Base-by-base conservation (phyloP, 2,113 vertebrate species). In the Phaetusa simplex region DNA sequence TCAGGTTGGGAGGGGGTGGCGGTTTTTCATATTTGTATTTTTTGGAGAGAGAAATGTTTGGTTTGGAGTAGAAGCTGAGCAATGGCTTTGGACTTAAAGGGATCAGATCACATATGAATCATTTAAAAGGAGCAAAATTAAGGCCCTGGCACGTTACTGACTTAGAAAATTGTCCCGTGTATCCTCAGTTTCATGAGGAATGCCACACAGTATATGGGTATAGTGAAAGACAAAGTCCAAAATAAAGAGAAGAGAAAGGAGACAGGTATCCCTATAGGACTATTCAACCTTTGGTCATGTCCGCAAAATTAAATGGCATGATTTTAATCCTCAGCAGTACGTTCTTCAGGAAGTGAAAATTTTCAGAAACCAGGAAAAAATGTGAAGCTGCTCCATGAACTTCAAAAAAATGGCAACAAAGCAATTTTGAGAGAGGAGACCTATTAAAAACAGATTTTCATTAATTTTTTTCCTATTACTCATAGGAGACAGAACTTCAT, bases 191-290 rank as follows among this genome's bases (percentile, higher is more conserved):
- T 49, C 29, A 19, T 24, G 17, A 62, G 23, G 30, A 76, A 71
- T 12, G 10, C 12, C 36, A 32, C 0, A 1, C 17, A 14, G 24
- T 14, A 19, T 24, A 26, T 2, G 12, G 16, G 34, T 38, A 67
- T 5, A 67, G 15, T 0, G 0, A 56, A 65, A 22, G 76, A 14
- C 36, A 50, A 55, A 76, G 32, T 6, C 15, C 40, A 29, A 50
- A 62, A 52, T 26, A 64, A 56, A 76, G 12, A 40, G 19, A 72
- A 74, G 23, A 62, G 19, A 34, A 81, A 56, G 24, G 18, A 56
- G 21, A 20, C 2, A n/a, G 40, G 49, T 40, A n/a, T 11, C 32
- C 13, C 23, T 12, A 12, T 5, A 30, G 21, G 52, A 50, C 11
- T 66, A 23, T 9, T 67, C 9, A n/a, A 30, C 17, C 18, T 42